phyloP scores from a whole-genome alignment of 2,797 vertebrate genomes.

The Heliangelus exortis region DNA sequence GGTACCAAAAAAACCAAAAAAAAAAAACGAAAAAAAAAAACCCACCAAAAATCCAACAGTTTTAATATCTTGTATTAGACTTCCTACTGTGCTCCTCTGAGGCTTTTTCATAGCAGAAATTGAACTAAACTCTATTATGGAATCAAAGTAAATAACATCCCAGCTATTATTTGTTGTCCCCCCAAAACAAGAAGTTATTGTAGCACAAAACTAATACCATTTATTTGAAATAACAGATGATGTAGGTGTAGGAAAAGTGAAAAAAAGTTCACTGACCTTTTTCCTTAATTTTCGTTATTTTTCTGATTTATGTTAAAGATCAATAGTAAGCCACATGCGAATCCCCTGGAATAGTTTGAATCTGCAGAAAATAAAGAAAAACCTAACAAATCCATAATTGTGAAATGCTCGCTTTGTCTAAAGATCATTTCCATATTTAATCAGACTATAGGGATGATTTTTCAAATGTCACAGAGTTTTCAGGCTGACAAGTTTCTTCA shows the following conservation, averaged over 20 bases:
- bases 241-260: background rate
- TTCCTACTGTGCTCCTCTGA: slow-evolving; percentile 33
- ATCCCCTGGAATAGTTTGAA: background rate
- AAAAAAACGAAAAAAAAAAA: no score
- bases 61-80: slow-evolving; percentile 36
- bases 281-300: slow-evolving; percentile 19
- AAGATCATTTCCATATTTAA: slow-evolving; percentile 38
- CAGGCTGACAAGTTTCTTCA: background rate
- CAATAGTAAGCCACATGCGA: slow-evolving; percentile 5
- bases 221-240: slow-evolving; percentile 46
- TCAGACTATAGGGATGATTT: background rate
- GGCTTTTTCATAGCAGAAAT: slow-evolving; percentile 50
- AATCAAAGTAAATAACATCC: slow-evolving; percentile 62
- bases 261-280: slow-evolving; percentile 44
- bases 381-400: background rate
- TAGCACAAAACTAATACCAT: background rate
- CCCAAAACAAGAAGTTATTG: slow-evolving; percentile 17
- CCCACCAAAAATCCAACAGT: background rate
- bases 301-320: slow-evolving; percentile 31
- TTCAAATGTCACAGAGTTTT: slow-evolving; percentile 11
- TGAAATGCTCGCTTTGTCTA: slow-evolving; percentile 4
- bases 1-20: background rate
- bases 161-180: slow-evolving; percentile 12
- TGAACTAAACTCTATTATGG: slow-evolving; percentile 40
- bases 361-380: background rate